phyloP scores from a whole-genome alignment of 2,797 vertebrate species.

The Manis crassicaudata region DNA sequence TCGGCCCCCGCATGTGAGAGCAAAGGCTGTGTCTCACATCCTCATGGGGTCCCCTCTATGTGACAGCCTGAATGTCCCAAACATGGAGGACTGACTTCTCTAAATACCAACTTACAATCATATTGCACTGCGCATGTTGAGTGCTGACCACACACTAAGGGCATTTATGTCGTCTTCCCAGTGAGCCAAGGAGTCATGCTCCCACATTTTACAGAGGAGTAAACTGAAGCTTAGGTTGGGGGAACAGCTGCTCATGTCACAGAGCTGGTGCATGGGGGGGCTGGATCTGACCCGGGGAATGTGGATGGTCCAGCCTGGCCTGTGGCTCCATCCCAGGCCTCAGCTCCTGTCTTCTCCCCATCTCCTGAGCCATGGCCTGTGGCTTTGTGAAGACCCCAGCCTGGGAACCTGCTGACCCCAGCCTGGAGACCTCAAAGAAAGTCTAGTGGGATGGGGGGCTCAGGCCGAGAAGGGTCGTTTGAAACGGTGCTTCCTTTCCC shows the following conservation, averaged over 20 bases:
- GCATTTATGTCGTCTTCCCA: background rate
- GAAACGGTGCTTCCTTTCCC: constrained; percentile 42
- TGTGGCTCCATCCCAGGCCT: background rate
- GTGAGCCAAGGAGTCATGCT: background rate
- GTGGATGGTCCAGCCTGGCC: background rate
- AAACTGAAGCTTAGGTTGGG: background rate
- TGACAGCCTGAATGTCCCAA: background rate
- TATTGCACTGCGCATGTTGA: background rate
- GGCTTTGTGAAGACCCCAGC: background rate
- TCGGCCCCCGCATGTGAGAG: background rate
- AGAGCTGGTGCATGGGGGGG: background rate
- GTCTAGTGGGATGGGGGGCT: background rate
- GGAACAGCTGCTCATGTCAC: background rate
- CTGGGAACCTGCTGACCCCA: constrained; percentile 74
- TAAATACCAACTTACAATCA: background rate
- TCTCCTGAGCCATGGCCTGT: background rate
- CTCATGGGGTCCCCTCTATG: background rate
- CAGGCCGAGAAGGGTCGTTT: constrained; percentile 54
- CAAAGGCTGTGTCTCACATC: background rate
- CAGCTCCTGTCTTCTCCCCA: background rate
- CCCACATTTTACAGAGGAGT: background rate
- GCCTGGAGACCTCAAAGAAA: constrained; percentile 18
- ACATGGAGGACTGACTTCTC: background rate
- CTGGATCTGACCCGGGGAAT: background rate
- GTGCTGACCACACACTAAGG: background rate